Percentiles rank a stretch among this genome's conserved stretches.
These are phyloP conservation scores for Bombus superbus DNA, from an alignment of 1,140 invertebrate species.

Conservation along the genomic window DNA sequence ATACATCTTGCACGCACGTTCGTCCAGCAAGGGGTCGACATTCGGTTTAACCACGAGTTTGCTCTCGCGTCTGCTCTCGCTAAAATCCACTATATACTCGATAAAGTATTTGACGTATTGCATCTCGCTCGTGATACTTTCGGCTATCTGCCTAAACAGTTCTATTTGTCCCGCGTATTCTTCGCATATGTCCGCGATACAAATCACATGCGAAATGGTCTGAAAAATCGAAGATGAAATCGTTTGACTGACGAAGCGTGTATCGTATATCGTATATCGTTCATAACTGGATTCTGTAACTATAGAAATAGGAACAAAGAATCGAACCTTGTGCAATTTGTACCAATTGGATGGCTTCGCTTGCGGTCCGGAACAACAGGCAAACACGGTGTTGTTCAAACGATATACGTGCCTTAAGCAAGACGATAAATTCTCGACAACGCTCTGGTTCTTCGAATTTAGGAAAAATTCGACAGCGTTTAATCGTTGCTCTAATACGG, in stretches of 20 bases:
- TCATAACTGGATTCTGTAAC: not conserved
- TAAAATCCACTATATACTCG: conserved; percentile 87
- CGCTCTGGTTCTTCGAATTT: conserved; percentile 83
- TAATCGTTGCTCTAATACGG: conserved; percentile 84
- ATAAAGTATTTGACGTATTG: conserved; percentile 84
- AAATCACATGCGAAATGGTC: conserved; percentile 86
- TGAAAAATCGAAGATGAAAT: conserved; percentile 69
- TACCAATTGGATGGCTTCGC: conserved; percentile 87
- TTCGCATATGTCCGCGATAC: conserved; percentile 86
- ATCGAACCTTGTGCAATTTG: conserved; percentile 84
- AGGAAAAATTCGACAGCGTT: conserved; percentile 86
- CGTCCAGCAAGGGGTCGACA: conserved; percentile 87
- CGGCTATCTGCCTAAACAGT: conserved; percentile 84
- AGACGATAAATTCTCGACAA: conserved; percentile 83
- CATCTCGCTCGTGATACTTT: conserved; percentile 84
- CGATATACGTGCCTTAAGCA: conserved; percentile 85
- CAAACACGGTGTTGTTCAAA: conserved; percentile 77
- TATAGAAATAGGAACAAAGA: not conserved
- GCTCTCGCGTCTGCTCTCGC: conserved; percentile 84
- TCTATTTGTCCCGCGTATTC: conserved; percentile 77
- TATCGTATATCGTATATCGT: no score
- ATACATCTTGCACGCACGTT: conserved; percentile 82
- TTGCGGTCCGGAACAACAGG: conserved; percentile 81
- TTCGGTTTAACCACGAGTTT: conserved; percentile 87
- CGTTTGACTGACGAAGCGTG: not conserved